Evolutionary conservation across 2,888 invertebrate genomes (phyloP).

Genomic region (Fabriciana adippe): DNA sequence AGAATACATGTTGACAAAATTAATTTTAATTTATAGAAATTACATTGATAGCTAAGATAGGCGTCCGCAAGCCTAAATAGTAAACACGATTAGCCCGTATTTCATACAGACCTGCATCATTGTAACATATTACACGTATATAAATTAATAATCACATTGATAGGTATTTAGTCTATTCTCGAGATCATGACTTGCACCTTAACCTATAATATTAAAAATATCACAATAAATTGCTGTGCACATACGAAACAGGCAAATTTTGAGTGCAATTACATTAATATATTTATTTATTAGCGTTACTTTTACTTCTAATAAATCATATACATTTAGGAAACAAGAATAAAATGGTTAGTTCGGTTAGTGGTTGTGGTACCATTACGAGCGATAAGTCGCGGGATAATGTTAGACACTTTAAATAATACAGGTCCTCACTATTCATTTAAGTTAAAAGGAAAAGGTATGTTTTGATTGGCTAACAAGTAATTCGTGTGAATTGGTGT

Average conservation of each 20-base stretch:
- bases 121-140: slow-evolving; percentile 54
- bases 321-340: slow-evolving; percentile 35
- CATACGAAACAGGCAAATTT: slow-evolving; percentile 82
- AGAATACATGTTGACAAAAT: background rate
- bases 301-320: slow-evolving; percentile 61
- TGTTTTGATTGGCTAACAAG: slow-evolving; percentile 1
- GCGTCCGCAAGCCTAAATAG: slow-evolving; percentile 55
- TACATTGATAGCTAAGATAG: slow-evolving; percentile 42
- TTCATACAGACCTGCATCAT: slow-evolving; percentile 59
- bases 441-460: background rate
- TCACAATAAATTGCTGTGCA: slow-evolving; percentile 83
- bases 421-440: background rate
- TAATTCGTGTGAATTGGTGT: slow-evolving; percentile 6
- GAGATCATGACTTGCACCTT: slow-evolving; percentile 76
- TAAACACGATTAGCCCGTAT: slow-evolving; percentile 58
- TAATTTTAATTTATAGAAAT: slow-evolving; percentile 23
- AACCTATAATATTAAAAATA: slow-evolving; percentile 81
- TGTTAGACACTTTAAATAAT: slow-evolving; percentile 23
- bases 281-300: slow-evolving; percentile 64
- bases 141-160: slow-evolving; percentile 73
- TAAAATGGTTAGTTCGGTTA: slow-evolving; percentile 16
- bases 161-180: slow-evolving; percentile 72
- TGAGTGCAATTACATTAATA: slow-evolving; percentile 80
- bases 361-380: slow-evolving; percentile 15
- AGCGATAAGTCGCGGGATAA: slow-evolving; percentile 27